A percentile compares a stretch with the other conserved stretches of the same genome.
Conservation (phyloP, 1,140 invertebrate genomes). For the Phortica variegata region DNA sequence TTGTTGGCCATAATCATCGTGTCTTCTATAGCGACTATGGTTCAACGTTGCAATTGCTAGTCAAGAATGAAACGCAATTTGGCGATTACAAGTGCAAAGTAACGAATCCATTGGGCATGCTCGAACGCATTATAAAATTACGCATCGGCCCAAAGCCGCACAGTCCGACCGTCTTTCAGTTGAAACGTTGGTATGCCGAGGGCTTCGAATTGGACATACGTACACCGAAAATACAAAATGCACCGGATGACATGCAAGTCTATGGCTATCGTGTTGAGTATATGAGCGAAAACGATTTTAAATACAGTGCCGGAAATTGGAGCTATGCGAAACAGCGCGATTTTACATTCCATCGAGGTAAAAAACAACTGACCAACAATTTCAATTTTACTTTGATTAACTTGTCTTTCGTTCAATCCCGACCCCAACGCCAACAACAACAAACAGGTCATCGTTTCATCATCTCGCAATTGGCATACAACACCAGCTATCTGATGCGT, state of each 20-base stretch:
- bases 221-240: constrained; percentile 34
- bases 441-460: constrained; percentile 54
- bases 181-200: constrained; percentile 47
- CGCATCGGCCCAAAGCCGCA: constrained; percentile 59
- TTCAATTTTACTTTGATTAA: no score
- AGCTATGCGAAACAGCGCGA: constrained; percentile 43
- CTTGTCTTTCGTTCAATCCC: no score
- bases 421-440: no score
- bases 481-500: constrained; percentile 56
- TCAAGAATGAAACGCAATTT: constrained; percentile 58
- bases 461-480: constrained; percentile 37
- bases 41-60: constrained; percentile 58
- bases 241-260: constrained; percentile 48
- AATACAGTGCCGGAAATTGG: constrained; percentile 49
- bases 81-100: constrained; percentile 64
- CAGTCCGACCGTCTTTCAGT: constrained; percentile 50
- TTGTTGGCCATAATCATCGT: constrained; percentile 48
- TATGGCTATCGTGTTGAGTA: constrained; percentile 50
- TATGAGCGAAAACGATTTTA: constrained; percentile 46
- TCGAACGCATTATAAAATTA: constrained; percentile 59
- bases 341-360: constrained; percentile 45
- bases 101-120: constrained; percentile 59
- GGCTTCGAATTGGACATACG: constrained; percentile 56
- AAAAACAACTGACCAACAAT: constrained; percentile 2
- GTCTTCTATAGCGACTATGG: constrained; percentile 56